These are phyloP conservation scores for Chelon auratus DNA, from an alignment of 2,797 vertebrate genomes.

Conservation along the genomic window DNA sequence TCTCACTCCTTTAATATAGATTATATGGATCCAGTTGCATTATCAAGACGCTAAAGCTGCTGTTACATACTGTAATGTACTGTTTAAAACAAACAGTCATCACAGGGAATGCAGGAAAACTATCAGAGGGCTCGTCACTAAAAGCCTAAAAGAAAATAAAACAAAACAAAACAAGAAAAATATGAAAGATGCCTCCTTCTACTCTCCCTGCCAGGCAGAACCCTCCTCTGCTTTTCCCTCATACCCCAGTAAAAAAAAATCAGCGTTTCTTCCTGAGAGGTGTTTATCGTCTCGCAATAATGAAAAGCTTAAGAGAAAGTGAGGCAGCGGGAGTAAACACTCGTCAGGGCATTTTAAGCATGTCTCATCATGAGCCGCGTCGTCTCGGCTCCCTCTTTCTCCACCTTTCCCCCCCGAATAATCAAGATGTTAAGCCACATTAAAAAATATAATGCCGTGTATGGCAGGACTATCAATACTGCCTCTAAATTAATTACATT, in stretches of 20 bases:
- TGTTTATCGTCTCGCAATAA: slow-evolving; percentile 78
- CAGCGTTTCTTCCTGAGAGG: slow-evolving; percentile 65
- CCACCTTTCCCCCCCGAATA: slow-evolving; percentile 79
- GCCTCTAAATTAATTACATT: slow-evolving; percentile 99
- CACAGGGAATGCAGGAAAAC: slow-evolving; percentile 12
- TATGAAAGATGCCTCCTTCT: slow-evolving; percentile 33
- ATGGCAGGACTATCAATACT: slow-evolving; percentile 99
- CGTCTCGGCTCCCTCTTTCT: slow-evolving; percentile 67
- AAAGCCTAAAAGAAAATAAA: slow-evolving; percentile 25
- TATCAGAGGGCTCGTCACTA: slow-evolving; percentile 10
- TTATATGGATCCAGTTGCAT: too few relatives aligned
- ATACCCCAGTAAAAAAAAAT: slow-evolving; percentile 70
- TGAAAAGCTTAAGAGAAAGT: slow-evolving; percentile 86
- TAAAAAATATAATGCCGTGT: slow-evolving; percentile 97
- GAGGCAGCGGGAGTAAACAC: slow-evolving; percentile 78
- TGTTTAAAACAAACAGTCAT: slow-evolving; percentile 26
- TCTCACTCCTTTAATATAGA: too few relatives aligned
- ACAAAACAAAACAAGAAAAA: slow-evolving; percentile 41
- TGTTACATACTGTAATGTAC: not conserved
- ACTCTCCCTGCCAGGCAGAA: slow-evolving; percentile 36
- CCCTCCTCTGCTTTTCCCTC: slow-evolving; percentile 50
- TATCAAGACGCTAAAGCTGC: too few relatives aligned
- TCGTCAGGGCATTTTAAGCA: slow-evolving; percentile 80
- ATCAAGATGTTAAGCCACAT: slow-evolving; percentile 98
- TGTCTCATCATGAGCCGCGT: slow-evolving; percentile 78